Evolutionary conservation across 2,113 vertebrate genomes (phyloP), one percentile per base, ranked within the genome.

Genomic region (Aspiorhynchus laticeps): DNA sequence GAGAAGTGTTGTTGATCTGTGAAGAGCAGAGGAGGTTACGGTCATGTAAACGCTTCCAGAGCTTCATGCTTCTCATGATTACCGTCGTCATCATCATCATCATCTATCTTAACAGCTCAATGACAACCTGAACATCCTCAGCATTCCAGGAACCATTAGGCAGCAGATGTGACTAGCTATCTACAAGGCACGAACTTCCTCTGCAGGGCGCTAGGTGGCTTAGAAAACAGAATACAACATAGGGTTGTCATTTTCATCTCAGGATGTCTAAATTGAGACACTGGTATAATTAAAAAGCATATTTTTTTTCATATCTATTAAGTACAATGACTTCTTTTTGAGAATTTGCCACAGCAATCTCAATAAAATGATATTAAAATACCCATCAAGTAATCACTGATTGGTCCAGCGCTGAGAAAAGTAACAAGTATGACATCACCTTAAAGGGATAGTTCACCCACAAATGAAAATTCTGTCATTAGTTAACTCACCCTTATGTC

Each of bases 1-100:
- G 63, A 83, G 63, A 83, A 71, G 80, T 83, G 80, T 51, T 83
- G 80, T 83, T 83, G 80, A 83, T 83, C 80, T 83, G 80, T 83
- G 80, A 83, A 83, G 63, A 51, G 80, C 80, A 71, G 26, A 78
- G n/a, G 41, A 36, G 63, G 63, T 83, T 43, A 61, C 38, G 15
- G 36, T 65, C 38, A 67, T 21, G 41, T 33, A 51, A 83, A 83
- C 3, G 1, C 56, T 59, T 24, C 56, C 56, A 59, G 21, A 59
- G 56, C 1, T 61, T 61, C 51, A 33, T 33, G 51, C 41, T 31
- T 11, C 83, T 71, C 36, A 17, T 43, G 33, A 76, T 79, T 63
- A 51, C 26, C 1, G 41, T 67, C 26, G 28, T 83, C 43, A 69
- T 21, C 38, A 46, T 59, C 19, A 36, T 80, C 19, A 36, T 80